Conservation (phyloP, 2,113 vertebrate species). For the Addax nasomaculatus region DNA sequence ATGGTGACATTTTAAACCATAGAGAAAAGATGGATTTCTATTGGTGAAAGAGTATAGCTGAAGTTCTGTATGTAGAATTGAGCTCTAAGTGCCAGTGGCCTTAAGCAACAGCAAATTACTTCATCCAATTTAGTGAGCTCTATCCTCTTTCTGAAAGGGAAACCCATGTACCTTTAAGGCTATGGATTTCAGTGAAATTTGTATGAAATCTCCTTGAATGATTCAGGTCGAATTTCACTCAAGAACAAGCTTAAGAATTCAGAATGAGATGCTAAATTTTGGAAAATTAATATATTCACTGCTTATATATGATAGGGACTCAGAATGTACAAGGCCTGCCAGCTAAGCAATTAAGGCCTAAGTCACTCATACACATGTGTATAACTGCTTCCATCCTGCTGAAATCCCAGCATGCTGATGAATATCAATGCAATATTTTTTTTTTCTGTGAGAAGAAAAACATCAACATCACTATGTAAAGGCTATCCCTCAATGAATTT, state of each 20-base stretch:
- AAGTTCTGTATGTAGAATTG: slow-evolving; percentile 30
- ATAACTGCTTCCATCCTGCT: slow-evolving; percentile 4
- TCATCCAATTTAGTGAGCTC: slow-evolving; percentile 22
- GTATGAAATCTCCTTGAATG: slow-evolving; percentile 38
- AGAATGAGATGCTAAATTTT: slow-evolving; percentile 18
- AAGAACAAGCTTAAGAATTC: background rate
- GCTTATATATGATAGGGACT: slow-evolving; percentile 12
- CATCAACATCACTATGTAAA: background rate
- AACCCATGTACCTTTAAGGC: background rate
- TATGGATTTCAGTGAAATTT: slow-evolving; percentile 36
- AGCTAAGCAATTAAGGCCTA: slow-evolving; percentile 17
- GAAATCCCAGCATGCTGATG: background rate
- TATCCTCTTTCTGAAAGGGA: slow-evolving; percentile 35
- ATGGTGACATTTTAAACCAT: background rate
- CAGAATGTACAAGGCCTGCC: background rate
- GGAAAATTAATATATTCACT: slow-evolving; percentile 6
- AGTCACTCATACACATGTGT: background rate
- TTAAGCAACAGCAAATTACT: slow-evolving; percentile 30
- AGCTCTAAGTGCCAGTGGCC: background rate
- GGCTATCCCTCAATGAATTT: background rate
- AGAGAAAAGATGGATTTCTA: background rate
- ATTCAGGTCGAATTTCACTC: slow-evolving; percentile 6
- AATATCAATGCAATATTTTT: background rate
- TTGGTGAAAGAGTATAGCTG: background rate
- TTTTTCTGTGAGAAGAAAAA: slow-evolving; percentile 15